Evolutionary conservation across 1,140 invertebrate genomes (phyloP).

Genomic region (Zaprionus ghesquierei): DNA sequence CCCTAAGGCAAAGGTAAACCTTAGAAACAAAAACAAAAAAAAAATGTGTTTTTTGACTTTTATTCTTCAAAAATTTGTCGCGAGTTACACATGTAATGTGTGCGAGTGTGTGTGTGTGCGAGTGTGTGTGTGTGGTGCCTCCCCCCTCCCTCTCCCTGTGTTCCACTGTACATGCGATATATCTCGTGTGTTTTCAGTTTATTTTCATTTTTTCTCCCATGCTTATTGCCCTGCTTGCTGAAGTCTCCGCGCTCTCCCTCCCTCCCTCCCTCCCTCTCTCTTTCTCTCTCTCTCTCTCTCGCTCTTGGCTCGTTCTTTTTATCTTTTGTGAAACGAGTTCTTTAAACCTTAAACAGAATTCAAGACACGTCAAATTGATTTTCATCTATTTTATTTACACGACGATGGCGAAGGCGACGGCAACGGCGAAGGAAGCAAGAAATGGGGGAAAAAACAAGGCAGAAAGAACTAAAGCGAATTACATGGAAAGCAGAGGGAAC

Average conservation of each 20-base stretch:
- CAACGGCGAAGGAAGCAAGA: neutral
- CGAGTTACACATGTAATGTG: neutral
- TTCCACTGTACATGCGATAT: neutral
- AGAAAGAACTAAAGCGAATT: constrained; percentile 55
- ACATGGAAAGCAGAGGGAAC: constrained; percentile 49
- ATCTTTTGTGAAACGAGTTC: constrained; percentile 70
- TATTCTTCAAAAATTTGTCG: constrained; percentile 1
- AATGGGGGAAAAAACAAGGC: constrained; percentile 19
- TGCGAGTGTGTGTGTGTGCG: neutral
- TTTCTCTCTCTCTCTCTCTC: neutral
- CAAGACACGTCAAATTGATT: constrained; percentile 79
- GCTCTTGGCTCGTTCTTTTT: constrained; percentile 30
- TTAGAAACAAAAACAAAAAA: neutral
- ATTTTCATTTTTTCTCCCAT: neutral
- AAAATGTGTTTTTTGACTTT: neutral
- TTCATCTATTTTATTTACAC: constrained; percentile 78
- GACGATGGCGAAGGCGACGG: neutral
- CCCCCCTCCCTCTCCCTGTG: neutral
- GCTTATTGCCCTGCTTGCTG: neutral
- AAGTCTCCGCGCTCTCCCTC: neutral
- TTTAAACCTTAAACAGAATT: constrained; percentile 74
- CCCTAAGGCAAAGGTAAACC: neutral
- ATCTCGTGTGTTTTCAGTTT: neutral
- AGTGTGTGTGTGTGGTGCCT: neutral
- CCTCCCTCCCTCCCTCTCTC: neutral